Evolutionary conservation across 64 coral and sea anemone genomes (phyloP), one percentile per base, ranked within the genome.

Genomic region (Pachyseris speciosa): DNA sequence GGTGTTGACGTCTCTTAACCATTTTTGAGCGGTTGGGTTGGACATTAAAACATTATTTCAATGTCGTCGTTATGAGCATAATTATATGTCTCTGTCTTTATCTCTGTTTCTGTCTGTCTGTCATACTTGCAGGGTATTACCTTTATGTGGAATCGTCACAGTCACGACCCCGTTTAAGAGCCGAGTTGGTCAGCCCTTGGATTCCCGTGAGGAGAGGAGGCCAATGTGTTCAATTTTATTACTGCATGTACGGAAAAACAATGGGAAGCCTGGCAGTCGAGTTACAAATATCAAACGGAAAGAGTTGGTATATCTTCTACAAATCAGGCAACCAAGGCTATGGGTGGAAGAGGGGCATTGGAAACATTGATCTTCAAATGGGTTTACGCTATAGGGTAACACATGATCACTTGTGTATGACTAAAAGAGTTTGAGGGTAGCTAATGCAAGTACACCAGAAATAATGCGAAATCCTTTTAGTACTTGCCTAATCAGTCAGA

Each of bases 121-220:
- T 81, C n/a, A 60, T 47, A 34, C 20, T n/a, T 6, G 30, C 39
- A 93, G 94, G 94, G 0, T 87, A 80, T 74, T 95, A 91, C 45
- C 20, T 95, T 29, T 95, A 95, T 34, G 85, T 91, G 57, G 94
- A 95, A 50, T 95, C 94, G 8, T 95, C 94, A 37, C 20, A 30
- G 2, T 61, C 59, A 2, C 43, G 73, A 29, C 34, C 25, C 50
- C 78, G 93, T 6, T 37, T 91, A 37, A 83, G 26, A 9, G 94
- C 94, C 1, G 67, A 73, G 0, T 34, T 95, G 24, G 61, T 85
- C 24, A 86, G 81, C 22, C 37, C 63, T 3, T 91, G 83, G 83
- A 29, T 60, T 2, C 17, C 83, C 2, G 74, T 39, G 28, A 30
- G 47, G 24, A 10, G 12, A 9, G 94, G 88, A 26, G 94, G 94